Conservation (phyloP, 2,888 invertebrate genomes). For the Microplitis deprimator region DNA sequence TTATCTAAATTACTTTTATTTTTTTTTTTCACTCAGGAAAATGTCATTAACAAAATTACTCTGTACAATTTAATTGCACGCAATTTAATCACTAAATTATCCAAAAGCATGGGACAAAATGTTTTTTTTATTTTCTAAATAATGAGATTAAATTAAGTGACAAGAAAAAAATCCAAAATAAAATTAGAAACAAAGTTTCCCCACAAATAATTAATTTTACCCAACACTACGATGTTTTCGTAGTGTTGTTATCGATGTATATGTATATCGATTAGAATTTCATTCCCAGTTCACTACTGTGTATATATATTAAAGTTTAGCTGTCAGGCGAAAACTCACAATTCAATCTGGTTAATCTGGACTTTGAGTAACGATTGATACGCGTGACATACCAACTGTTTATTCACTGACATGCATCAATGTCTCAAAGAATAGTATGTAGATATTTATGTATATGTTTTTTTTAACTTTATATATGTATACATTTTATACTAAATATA, state of each 20-base stretch:
- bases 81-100: neutral
- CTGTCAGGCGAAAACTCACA: slow-evolving; percentile 5
- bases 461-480: neutral
- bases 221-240: neutral
- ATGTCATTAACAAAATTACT: neutral
- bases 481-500: neutral
- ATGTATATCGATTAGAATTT: neutral
- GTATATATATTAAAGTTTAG: neutral
- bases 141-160: neutral
- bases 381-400: neutral
- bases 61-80: neutral
- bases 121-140: neutral
- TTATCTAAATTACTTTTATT: too few species aligned
- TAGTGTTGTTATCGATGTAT: neutral
- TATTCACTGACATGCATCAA: neutral
- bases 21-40: neutral
- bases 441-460: neutral
- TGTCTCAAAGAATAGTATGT: slow-evolving; percentile 1
- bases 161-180: neutral
- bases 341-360: slow-evolving; percentile 6
- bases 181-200: neutral
- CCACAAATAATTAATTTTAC: neutral
- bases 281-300: neutral
- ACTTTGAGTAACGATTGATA: neutral
- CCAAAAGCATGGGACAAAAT: neutral